Evolutionary conservation across 2,888 invertebrate genomes (phyloP).

Genomic region (Heliconius aoede): DNA sequence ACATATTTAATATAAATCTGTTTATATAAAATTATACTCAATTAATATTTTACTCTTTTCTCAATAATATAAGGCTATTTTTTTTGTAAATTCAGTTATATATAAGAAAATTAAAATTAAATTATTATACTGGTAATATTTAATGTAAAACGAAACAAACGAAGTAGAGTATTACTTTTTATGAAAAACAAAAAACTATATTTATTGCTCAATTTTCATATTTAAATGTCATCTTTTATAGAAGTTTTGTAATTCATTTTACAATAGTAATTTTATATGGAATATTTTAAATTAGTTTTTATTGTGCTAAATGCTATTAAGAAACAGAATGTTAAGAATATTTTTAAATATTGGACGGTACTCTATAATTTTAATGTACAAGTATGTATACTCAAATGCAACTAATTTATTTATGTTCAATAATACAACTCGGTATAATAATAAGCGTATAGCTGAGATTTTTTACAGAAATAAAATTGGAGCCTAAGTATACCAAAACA

Average conservation of each 20-base stretch:
- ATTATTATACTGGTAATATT: constrained; percentile 7
- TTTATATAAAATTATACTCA: constrained; percentile 2
- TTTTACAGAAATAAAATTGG: neutral
- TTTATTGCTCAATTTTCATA: constrained; percentile 42
- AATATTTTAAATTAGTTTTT: neutral
- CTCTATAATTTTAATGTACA: neutral
- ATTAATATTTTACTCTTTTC: constrained; percentile 1
- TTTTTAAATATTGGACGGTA: constrained; percentile 11
- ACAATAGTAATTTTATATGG: neutral
- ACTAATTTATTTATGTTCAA: neutral
- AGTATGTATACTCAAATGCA: neutral
- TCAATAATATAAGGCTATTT: constrained; percentile 1
- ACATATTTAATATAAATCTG: neutral
- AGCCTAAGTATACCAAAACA: neutral
- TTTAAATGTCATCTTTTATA: constrained; percentile 25
- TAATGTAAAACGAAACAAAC: constrained; percentile 9
- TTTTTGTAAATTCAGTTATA: constrained; percentile 7
- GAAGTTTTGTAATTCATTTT: neutral
- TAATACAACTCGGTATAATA: neutral
- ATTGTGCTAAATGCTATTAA: constrained; percentile 1
- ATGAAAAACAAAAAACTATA: constrained; percentile 27
- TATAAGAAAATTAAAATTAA: constrained; percentile 10
- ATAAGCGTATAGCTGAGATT: neutral
- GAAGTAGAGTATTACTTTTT: constrained; percentile 10
- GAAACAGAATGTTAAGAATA: neutral